A percentile compares a stretch with the other conserved stretches of the same genome.
Evolutionary conservation across 2,888 invertebrate genomes (phyloP).

Genomic region (Uloborus plumipes): DNA sequence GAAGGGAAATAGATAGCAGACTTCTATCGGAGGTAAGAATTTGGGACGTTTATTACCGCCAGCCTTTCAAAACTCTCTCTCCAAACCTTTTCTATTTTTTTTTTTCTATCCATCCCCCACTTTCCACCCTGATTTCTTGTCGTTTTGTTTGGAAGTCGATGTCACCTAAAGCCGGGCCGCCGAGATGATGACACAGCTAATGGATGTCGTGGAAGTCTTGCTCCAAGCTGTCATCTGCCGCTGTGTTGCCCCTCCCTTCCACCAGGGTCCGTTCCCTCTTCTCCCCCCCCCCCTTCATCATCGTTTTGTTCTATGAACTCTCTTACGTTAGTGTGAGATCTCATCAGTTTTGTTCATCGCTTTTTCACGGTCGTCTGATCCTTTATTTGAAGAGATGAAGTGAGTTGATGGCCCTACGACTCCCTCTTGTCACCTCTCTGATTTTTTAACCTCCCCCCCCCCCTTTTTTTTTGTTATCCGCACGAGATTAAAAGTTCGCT

Average conservation of each 20-base stretch:
- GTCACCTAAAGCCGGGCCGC: conserved; percentile 11
- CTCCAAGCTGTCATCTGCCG: conserved; percentile 15
- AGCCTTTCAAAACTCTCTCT: conserved; percentile 11
- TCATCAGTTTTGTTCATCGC: conserved; percentile 14
- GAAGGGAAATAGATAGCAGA: conserved; percentile 15
- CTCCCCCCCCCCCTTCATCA: neutral
- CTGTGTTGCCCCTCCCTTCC: neutral
- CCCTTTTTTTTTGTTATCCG: no score
- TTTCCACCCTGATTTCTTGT: conserved; percentile 1
- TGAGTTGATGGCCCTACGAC: neutral
- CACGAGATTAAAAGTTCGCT: no score
- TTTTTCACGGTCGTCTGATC: conserved; percentile 14
- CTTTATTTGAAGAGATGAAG: conserved; percentile 14
- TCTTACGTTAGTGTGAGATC: conserved; percentile 2
- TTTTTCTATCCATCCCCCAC: neutral
- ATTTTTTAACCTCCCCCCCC: no score
- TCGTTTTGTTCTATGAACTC: no score
- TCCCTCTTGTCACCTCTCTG: no score
- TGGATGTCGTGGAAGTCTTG: conserved; percentile 14
- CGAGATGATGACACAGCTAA: conserved; percentile 17
- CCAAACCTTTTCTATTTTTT: no score
- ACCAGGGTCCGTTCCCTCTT: neutral
- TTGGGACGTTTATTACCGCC: conserved; percentile 15
- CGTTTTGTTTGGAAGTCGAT: conserved; percentile 14
- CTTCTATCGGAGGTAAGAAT: neutral